Evolutionary conservation across 2,113 vertebrate species (phyloP), one percentile per base, ranked within the genome.

Genomic region (Platichthys stellatus): DNA sequence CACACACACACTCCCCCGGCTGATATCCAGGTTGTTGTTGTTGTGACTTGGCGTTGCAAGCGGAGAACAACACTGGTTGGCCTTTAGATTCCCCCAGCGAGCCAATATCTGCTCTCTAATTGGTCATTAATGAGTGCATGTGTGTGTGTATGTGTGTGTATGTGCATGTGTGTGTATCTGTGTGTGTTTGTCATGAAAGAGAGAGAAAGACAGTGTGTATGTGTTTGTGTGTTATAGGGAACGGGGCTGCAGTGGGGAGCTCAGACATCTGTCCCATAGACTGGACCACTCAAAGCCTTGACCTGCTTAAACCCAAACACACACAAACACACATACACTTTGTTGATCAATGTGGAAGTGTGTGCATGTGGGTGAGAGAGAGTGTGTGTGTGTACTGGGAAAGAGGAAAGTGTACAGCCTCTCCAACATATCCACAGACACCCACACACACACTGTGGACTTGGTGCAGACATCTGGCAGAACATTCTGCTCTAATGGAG

Each of bases 61-160:
- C 67, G 53, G 83, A 74, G 73, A 78, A 82, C 82, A 82, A 77
- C 69, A 73, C 78, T 75, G 78, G 76, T 76, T 89, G 91, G 84
- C 88, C 89, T 92, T 92, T 92, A 74, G 54, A 80, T 91, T 86
- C 65, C 81, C 87, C 81, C 76, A 71, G 85, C 75, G 88, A 82
- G 91, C 87, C 88, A 90, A 92, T 88, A 87, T 89, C 82, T 86
- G 81, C 81, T 86, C 86, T 88, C 86, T 93, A 94, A 93, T 93
- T 93, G 89, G 90, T 87, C 84, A 86, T 88, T 94, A 93, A 94
- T 92, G 84, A 92, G 86, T 49, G 74, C 24, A 53, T 65, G 75
- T 58, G 62, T 72, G 74, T 63, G 63, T 64, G 75, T 58, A 58
- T 72, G 63, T 64, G 75, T 58, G 62, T 72, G 74, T 72, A 71